Conservation (phyloP, 2,113 vertebrate species). For the Paradisaea rubra region DNA sequence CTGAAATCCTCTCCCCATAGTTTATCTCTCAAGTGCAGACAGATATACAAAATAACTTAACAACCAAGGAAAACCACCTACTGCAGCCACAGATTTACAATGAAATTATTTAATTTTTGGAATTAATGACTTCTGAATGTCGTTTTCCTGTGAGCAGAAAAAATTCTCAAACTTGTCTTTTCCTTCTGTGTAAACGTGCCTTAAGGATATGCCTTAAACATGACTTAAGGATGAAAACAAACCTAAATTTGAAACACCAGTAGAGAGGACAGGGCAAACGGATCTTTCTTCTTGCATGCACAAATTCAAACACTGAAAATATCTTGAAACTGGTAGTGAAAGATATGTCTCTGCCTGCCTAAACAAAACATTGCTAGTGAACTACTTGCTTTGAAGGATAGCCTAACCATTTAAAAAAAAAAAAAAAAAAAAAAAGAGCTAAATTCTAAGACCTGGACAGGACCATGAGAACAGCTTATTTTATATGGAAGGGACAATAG, state of each 20-base stretch:
- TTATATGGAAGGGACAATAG: background rate
- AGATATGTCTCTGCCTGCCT: constrained; percentile 3
- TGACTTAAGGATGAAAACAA: background rate
- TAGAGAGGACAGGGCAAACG: background rate
- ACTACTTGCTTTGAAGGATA: background rate
- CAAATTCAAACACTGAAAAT: background rate
- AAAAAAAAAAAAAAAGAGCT: background rate
- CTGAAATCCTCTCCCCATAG: background rate
- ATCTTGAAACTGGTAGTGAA: background rate
- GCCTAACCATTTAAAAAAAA: background rate
- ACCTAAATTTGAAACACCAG: background rate
- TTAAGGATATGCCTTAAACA: background rate
- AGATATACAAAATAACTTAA: background rate
- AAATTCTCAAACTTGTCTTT: background rate
- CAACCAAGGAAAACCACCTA: background rate
- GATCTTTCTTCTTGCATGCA: background rate
- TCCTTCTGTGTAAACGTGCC: fast-evolving
- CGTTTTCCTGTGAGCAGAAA: background rate
- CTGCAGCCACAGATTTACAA: background rate
- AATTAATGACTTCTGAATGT: background rate
- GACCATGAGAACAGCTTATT: background rate
- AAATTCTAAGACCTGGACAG: background rate
- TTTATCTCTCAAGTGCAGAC: background rate
- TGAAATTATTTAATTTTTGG: background rate
- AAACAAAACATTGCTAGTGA: constrained; percentile 50